Conservation (phyloP, 2,113 vertebrate genomes). For the Seriola dumerili region DNA sequence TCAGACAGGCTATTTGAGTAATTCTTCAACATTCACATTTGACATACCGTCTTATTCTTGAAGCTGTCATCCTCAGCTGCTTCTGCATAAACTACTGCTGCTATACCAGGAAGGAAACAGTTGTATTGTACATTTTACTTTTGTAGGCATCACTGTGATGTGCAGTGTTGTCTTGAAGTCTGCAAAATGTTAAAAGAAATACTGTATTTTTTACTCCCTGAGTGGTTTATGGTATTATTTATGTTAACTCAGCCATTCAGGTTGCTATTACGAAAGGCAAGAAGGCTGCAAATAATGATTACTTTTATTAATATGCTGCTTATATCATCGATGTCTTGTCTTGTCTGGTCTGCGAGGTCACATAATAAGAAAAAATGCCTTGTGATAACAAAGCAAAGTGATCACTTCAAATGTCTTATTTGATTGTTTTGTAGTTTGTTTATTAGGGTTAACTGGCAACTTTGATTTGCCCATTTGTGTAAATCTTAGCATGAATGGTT, state of each 20-base stretch:
- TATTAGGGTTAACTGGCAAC: too few relatives aligned
- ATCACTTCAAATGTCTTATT: too few relatives aligned
- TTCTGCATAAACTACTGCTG: too few relatives aligned
- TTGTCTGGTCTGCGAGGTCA: too few relatives aligned
- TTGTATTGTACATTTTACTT: too few relatives aligned
- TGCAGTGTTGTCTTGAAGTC: background rate
- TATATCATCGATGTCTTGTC: too few relatives aligned
- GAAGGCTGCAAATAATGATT: background rate
- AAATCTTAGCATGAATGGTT: too few relatives aligned
- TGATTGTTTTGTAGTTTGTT: too few relatives aligned
- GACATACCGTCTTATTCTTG: background rate
- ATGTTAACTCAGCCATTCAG: background rate
- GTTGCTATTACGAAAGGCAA: background rate
- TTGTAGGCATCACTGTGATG: background rate
- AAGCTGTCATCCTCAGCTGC: background rate
- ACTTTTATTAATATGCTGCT: too few relatives aligned
- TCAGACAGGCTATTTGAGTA: background rate
- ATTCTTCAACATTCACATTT: background rate
- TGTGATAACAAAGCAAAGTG: too few relatives aligned
- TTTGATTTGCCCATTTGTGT: too few relatives aligned
- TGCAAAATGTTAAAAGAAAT: background rate
- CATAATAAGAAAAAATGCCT: too few relatives aligned
- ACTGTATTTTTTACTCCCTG: background rate
- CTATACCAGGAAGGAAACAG: background rate
- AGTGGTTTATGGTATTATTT: background rate